Evolutionary conservation across 2,888 invertebrate genomes (phyloP), one percentile per base, ranked within the genome.

Genomic region (Augochlorella aurata): DNA sequence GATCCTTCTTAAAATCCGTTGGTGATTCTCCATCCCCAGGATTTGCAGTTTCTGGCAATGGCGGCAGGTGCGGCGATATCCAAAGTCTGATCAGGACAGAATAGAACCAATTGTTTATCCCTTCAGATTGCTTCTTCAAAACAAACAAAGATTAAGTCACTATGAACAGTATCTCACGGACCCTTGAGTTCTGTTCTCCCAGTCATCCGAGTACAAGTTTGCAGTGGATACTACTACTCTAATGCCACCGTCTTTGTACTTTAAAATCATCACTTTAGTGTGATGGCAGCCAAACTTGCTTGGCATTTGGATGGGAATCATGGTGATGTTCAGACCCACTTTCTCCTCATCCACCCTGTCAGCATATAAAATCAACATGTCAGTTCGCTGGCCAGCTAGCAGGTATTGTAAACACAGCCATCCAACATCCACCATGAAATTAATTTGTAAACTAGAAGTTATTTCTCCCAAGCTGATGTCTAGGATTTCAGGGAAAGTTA

Each of bases 111-210:
- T 12, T 74, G 66, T 82, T 81, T 75, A 77, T 73, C 21, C 7
- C 47, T 38, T 67, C 45, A 67, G 7, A 18, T 45, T 1, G 2
- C n/a, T 38, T 0, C 0, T 24, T 73, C 14, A 21, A 21, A n/a
- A 68, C 54, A 74, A 77, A 68, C 58, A 14, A 47, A 76, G 10
- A 44, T 44, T 12, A 66, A 65, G 76, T 61, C 18, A 74, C 12
- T 67, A 38, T 45, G 49, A 66, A 79, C 65, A 63, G 73, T 58
- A 79, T 49, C 29, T 54, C 47, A 76, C 84, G 52, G 24, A 97
- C 96, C 98, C 98, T 94, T 99, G 99, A 0, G 98, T 98, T 88
- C 98, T 96, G 93, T 98, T 97, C 90, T 97, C 96, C 99, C 99
- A 99, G 93, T 99, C 99, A 84, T 97, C 96, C 44, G 96, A 95